Evolutionary conservation across 2,888 invertebrate species (phyloP).

Genomic region (Meteorus colon): DNA sequence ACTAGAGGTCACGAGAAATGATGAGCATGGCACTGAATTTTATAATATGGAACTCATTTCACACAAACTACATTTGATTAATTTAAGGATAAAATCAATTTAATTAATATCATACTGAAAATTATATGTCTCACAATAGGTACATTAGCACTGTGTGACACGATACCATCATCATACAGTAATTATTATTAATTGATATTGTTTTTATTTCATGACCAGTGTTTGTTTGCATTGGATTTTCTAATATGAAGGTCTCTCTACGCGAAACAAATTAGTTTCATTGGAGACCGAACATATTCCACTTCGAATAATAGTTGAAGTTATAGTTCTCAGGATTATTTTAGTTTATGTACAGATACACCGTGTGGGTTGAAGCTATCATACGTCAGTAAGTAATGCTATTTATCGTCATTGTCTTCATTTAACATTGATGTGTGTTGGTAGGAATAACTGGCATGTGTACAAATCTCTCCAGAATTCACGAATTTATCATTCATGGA

Average conservation of each 20-base stretch:
- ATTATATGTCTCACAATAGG: neutral
- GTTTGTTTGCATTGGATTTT: no score
- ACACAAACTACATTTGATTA: neutral
- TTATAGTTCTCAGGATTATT: no score
- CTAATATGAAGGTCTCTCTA: neutral
- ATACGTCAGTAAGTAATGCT: no score
- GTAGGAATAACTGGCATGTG: neutral
- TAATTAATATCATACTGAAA: neutral
- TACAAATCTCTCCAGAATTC: neutral
- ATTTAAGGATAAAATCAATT: neutral
- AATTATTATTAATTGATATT: neutral
- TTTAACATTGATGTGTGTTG: neutral
- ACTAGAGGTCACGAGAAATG: conserved; percentile 44
- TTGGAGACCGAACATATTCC: no score
- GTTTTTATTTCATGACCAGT: no score
- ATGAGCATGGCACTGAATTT: conserved; percentile 20
- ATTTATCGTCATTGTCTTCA: neutral
- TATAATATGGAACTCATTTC: neutral
- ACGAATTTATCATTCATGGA: neutral
- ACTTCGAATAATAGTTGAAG: no score
- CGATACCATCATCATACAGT: neutral
- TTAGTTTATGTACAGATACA: no score
- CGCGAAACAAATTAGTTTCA: no score
- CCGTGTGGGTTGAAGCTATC: no score
- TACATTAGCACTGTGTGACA: neutral